Evolutionary conservation across 2,888 invertebrate species (phyloP), one percentile per base, ranked within the genome.

Genomic region (Chrysodeixis includens): DNA sequence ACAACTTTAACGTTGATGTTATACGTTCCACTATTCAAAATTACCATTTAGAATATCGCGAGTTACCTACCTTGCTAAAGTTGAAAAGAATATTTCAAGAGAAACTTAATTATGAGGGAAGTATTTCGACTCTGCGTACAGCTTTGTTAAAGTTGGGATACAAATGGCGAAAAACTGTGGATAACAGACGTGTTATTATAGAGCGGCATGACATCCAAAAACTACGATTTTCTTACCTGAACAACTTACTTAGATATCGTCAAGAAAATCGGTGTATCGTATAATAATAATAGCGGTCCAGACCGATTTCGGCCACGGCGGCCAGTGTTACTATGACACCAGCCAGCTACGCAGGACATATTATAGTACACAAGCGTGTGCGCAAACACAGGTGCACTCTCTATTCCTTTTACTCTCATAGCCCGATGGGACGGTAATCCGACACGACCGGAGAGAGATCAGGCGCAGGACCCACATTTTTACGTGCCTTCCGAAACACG

Each of bases 1-100:
- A 40, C 40, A 40, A 40, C 6, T 40, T 40, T 40, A 40, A 40
- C 40, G 40, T 65, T 62, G 61, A 65, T 57, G 59, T 62, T 65
- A 62, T 65, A 62, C 57, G 62, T 69, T 65, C 65, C n/a, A n/a
- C n/a, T n/a, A n/a, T n/a, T n/a, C n/a, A n/a, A 65, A 69, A 65
- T 69, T 65, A 65, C 16, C 65, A 65, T 65, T 65, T 58, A 57
- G 65, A 61, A 65, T 62, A 68, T 58, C 59, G 20, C 49, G 8
- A 63, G 61, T 61, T 66, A 30, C 66, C 60, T 57, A 66, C 68
- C 59, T 65, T 71, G 56, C 62, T 62, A 55, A 70, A 70, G 65
- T 70, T 70, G 30, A 70, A 70, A 60, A 62, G 65, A 1, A 40
- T 40, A 40, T 40, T n/a, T 40, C 40, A 40, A 40, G 40, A 40